Conservation (phyloP, 1,140 invertebrate species). For the Augochlora pura region DNA sequence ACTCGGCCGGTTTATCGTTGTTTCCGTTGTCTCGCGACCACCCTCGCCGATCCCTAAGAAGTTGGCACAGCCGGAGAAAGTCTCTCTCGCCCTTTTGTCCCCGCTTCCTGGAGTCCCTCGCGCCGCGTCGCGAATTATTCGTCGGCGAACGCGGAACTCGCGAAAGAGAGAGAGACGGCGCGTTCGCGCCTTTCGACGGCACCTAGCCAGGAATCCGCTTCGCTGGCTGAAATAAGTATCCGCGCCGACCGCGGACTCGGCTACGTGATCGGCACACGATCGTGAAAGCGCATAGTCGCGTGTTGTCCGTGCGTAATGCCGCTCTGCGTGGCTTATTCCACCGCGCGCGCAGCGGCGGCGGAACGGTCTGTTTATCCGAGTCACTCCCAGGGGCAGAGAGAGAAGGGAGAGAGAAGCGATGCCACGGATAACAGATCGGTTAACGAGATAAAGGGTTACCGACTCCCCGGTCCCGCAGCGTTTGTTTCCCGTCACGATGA, state of each 20-base stretch:
- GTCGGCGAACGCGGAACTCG: neutral
- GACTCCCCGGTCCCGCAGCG: neutral
- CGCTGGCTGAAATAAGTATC: constrained; percentile 40
- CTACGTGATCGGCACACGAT: constrained; percentile 30
- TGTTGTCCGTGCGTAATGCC: constrained; percentile 49
- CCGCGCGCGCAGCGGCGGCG: neutral
- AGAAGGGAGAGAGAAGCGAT: neutral
- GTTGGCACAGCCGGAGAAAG: no score
- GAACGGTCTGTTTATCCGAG: neutral
- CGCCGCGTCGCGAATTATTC: neutral
- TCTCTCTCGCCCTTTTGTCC: no score
- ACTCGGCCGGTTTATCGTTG: no score
- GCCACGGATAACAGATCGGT: no score
- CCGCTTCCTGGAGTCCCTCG: no score
- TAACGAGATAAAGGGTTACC: neutral
- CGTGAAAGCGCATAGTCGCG: constrained; percentile 58
- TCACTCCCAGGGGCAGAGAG: neutral
- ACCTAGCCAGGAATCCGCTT: constrained; percentile 61
- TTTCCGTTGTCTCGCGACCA: no score
- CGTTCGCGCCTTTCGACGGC: constrained; percentile 36
- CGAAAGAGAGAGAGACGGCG: no score
- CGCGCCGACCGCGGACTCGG: neutral
- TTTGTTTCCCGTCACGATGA: neutral
- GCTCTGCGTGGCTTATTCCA: constrained; percentile 53
- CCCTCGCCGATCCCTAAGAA: no score